Percentiles rank a stretch among this genome's conserved stretches.
phyloP scores from a whole-genome alignment of 2,113 vertebrate genomes.

The Anguilla japonica region DNA sequence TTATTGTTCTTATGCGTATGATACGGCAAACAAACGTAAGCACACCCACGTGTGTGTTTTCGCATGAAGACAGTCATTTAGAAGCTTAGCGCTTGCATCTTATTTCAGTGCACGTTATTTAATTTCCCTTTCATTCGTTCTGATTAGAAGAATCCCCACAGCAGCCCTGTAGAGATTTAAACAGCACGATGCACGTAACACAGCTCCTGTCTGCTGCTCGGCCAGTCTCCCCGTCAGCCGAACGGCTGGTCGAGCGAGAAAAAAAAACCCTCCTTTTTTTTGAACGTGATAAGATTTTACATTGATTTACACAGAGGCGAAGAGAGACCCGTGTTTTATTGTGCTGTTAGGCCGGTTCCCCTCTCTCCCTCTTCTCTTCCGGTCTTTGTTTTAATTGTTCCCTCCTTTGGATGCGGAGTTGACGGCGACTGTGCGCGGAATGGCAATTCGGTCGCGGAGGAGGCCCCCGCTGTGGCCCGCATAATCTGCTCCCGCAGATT shows the following conservation, averaged over 20 bases:
- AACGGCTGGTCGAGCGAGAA: background rate
- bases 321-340: background rate
- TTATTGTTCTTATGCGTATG: too few relatives aligned
- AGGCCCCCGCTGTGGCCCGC: background rate
- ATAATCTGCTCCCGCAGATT: slow-evolving; percentile 10
- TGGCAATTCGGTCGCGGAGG: background rate
- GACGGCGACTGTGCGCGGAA: background rate
- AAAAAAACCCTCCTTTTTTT: background rate
- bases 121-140: too few relatives aligned
- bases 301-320: background rate
- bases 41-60: too few relatives aligned
- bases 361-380: background rate
- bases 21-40: too few relatives aligned
- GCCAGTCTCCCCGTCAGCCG: background rate
- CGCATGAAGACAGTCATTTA: too few relatives aligned
- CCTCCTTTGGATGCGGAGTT: background rate
- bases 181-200: background rate
- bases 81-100: too few relatives aligned
- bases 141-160: background rate
- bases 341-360: background rate
- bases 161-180: background rate
- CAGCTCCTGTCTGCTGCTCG: background rate
- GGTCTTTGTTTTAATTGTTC: background rate
- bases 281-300: background rate
- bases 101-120: too few relatives aligned